Evolutionary conservation across 2,113 vertebrate genomes (phyloP).

Genomic region (Coturnix japonica): DNA sequence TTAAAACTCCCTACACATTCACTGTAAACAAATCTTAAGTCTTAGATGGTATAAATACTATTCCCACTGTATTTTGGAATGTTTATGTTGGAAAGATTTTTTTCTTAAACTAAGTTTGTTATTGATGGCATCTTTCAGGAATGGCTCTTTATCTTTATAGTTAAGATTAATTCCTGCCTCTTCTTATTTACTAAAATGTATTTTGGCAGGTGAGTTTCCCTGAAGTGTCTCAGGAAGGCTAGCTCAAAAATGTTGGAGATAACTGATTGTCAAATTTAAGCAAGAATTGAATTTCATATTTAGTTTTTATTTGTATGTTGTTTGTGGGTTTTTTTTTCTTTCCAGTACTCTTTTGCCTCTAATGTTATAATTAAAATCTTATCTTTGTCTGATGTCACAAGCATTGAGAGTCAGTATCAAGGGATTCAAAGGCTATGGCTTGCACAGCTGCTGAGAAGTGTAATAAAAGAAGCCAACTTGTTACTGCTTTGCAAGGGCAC

Average conservation of each 20-base stretch:
- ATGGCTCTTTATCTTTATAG: background rate
- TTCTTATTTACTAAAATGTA: no score
- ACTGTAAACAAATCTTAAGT: background rate
- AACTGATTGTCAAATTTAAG: background rate
- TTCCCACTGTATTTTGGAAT: background rate
- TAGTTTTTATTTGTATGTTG: no score
- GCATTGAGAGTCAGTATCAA: background rate
- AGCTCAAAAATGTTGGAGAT: background rate
- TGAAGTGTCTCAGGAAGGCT: background rate
- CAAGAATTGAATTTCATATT: background rate
- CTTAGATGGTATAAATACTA: background rate
- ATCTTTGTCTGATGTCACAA: background rate
- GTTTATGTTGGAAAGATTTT: background rate
- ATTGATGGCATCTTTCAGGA: background rate
- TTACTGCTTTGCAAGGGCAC: background rate
- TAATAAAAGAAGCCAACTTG: background rate
- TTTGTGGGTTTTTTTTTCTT: background rate
- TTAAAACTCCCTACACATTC: background rate
- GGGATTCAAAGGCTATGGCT: background rate
- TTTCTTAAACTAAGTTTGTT: background rate
- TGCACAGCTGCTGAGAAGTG: background rate
- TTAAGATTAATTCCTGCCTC: background rate
- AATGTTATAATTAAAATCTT: background rate
- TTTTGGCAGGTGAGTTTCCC: background rate
- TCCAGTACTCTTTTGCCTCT: background rate